A percentile compares a stretch with the other conserved stretches of the same genome.
Evolutionary conservation across 2,113 vertebrate genomes (phyloP).

Genomic region (Caranx melampygus): DNA sequence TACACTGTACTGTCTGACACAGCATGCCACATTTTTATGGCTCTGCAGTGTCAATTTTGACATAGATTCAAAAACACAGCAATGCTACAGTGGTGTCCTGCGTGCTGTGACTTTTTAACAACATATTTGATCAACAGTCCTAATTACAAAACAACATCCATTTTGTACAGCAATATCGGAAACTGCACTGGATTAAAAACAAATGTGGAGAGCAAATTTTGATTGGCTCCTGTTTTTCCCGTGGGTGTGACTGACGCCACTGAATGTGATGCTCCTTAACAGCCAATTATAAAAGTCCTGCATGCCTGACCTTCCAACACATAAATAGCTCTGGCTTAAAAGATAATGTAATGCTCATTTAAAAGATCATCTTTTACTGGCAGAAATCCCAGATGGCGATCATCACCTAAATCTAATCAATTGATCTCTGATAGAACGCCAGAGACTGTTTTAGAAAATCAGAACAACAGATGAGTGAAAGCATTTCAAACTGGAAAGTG

Average conservation of each 20-base stretch:
- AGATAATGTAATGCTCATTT: conserved; percentile 20
- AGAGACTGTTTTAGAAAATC: background rate
- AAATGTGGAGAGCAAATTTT: background rate
- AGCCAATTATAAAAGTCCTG: conserved; percentile 7
- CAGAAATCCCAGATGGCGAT: conserved; percentile 26
- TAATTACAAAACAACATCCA: background rate
- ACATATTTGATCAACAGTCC: background rate
- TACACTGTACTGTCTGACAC: conserved; percentile 8
- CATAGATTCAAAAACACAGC: conserved; percentile 8
- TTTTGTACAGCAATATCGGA: background rate
- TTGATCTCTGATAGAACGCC: conserved; percentile 21
- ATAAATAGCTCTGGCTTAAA: background rate
- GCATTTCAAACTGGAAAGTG: background rate
- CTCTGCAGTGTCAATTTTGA: conserved; percentile 15
- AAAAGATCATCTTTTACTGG: conserved; percentile 33
- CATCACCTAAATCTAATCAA: conserved; percentile 22
- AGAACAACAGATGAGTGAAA: background rate
- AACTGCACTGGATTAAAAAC: background rate
- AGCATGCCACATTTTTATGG: conserved; percentile 2
- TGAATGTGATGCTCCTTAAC: conserved; percentile 1
- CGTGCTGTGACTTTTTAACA: background rate
- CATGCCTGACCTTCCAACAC: conserved; percentile 33
- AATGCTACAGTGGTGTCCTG: background rate
- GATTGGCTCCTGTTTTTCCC: background rate
- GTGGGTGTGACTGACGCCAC: background rate